A percentile compares a stretch with the other conserved stretches of the same genome.
Evolutionary conservation across 1,140 invertebrate genomes (phyloP).

Genomic region (Philaenus spumarius): DNA sequence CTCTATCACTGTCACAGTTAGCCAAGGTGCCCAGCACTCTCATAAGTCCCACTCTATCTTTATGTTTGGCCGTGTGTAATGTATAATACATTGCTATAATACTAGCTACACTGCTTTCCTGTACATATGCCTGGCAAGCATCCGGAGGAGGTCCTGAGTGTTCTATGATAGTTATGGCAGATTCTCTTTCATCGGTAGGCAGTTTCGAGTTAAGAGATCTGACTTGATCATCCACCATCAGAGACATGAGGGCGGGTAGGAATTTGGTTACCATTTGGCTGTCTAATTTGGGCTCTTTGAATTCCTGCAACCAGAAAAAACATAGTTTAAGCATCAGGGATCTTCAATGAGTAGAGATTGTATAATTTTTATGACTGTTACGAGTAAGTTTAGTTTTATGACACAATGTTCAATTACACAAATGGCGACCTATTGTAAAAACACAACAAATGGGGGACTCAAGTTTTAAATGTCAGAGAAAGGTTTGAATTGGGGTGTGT

Average conservation of each 20-base stretch:
- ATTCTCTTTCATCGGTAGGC: slow-evolving; percentile 88
- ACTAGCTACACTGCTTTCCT: slow-evolving; percentile 84
- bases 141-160: slow-evolving; percentile 90
- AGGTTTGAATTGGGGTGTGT: too few species aligned
- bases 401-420: too few species aligned
- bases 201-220: slow-evolving; percentile 77
- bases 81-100: slow-evolving; percentile 95
- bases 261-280: slow-evolving; percentile 91
- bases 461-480: too few species aligned
- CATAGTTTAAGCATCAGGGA: too few species aligned
- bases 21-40: slow-evolving; percentile 82
- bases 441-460: too few species aligned
- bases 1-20: slow-evolving; percentile 83
- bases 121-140: slow-evolving; percentile 83
- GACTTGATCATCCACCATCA: slow-evolving; percentile 97
- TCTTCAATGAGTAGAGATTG: too few species aligned
- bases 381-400: too few species aligned
- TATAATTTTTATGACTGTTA: too few species aligned
- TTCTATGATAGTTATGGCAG: slow-evolving; percentile 87
- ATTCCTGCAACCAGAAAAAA: slow-evolving; percentile 69
- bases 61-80: slow-evolving; percentile 70
- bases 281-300: slow-evolving; percentile 92
- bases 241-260: slow-evolving; percentile 84
- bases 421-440: too few species aligned
- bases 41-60: slow-evolving; percentile 79